A percentile compares a stretch with the other conserved stretches of the same genome.
phyloP scores from a whole-genome alignment of 2,797 vertebrate species.

The Acanthurus tractus region DNA sequence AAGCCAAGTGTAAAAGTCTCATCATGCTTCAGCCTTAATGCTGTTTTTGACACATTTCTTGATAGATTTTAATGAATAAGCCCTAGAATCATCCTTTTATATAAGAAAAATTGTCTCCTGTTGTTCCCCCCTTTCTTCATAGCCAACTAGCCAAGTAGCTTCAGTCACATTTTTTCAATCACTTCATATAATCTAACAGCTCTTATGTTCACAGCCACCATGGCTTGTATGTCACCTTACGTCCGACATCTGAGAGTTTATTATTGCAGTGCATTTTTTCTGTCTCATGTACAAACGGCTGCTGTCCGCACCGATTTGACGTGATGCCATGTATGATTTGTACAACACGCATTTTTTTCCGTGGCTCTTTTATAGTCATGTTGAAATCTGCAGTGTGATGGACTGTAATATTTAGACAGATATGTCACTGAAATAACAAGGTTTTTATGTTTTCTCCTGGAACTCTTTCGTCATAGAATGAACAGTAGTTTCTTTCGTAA shows the following conservation, averaged over 20 bases:
- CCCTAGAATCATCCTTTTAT: too few species aligned
- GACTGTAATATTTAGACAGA: not conserved
- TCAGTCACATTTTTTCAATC: not conserved
- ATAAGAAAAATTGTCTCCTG: too few species aligned
- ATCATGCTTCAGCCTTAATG: too few species aligned
- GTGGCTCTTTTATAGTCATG: not conserved
- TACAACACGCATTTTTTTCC: not conserved
- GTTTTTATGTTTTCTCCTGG: not conserved
- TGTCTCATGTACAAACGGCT: not conserved
- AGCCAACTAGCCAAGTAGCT: not conserved
- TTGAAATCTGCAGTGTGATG: not conserved
- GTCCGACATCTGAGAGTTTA: not conserved
- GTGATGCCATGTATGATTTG: too few species aligned
- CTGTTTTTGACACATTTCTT: too few species aligned
- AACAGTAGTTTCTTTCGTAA: not conserved
- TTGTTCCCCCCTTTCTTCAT: not conserved
- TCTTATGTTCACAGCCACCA: not conserved
- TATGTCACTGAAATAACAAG: slow-evolving; percentile 3
- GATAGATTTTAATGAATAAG: too few species aligned
- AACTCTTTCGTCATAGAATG: not conserved
- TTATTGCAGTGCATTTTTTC: not conserved
- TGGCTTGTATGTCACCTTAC: not conserved
- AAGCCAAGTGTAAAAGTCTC: too few species aligned
- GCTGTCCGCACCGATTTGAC: too few species aligned
- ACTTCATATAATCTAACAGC: not conserved